These are phyloP conservation scores for Pygoscelis antarcticus DNA, from an alignment of 2,113 vertebrate genomes.

Conservation along the genomic window DNA sequence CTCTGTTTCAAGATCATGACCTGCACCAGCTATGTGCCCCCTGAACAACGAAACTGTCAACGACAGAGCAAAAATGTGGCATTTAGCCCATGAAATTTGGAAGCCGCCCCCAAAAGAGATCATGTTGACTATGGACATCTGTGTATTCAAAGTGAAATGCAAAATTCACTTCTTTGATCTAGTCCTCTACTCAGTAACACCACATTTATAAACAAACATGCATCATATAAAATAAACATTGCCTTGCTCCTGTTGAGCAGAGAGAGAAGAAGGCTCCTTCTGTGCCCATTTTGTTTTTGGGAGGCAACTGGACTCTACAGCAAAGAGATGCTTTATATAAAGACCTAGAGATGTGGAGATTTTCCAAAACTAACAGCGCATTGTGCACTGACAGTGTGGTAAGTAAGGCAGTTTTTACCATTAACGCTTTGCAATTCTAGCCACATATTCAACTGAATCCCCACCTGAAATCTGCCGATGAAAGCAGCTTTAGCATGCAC, in stretches of 20 bases:
- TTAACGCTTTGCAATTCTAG: neutral
- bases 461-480: neutral
- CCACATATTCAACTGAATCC: neutral
- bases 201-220: constrained; percentile 32
- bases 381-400: neutral
- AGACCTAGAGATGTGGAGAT: neutral
- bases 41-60: neutral
- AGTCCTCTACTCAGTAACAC: constrained; percentile 1
- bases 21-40: neutral
- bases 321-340: neutral
- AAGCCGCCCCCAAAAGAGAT: neutral
- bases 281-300: constrained; percentile 3
- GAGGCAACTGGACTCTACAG: neutral
- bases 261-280: neutral
- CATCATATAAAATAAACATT: constrained; percentile 2
- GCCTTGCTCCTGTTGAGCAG: neutral
- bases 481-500: neutral
- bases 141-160: constrained; percentile 7
- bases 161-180: constrained; percentile 32
- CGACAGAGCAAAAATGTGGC: neutral
- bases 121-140: neutral
- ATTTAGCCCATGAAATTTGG: neutral
- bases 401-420: neutral
- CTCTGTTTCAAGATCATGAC: neutral
- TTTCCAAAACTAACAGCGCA: neutral